phyloP scores from a whole-genome alignment of 2,888 invertebrate species.

The Criorhina ranunculi region DNA sequence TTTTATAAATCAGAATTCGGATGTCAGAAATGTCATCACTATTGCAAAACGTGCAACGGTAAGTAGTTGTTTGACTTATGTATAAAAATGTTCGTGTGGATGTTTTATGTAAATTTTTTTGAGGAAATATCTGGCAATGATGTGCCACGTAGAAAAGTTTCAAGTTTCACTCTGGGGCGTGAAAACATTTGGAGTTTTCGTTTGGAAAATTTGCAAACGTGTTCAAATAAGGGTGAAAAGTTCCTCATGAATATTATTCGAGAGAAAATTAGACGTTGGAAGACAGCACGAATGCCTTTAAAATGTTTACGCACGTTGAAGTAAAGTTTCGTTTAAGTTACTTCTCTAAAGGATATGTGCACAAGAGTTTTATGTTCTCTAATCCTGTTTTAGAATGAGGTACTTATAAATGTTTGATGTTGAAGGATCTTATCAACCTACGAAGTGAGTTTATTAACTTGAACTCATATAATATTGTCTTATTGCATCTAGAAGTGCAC shows the following conservation, averaged over 20 bases:
- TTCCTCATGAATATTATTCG: conserved; percentile 15
- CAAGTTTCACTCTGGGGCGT: background rate
- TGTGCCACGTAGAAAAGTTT: conserved; percentile 1
- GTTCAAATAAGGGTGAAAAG: conserved; percentile 11
- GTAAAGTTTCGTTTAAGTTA: background rate
- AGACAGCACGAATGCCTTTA: background rate
- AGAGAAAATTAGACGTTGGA: background rate
- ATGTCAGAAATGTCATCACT: conserved; percentile 95
- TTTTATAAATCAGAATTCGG: conserved; percentile 93
- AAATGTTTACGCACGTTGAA: conserved; percentile 5
- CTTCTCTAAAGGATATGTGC: background rate
- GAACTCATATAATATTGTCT: too few species aligned
- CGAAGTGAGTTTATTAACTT: too few species aligned
- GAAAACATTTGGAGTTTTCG: conserved; percentile 11
- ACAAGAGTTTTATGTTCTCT: too few species aligned
- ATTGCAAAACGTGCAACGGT: conserved; percentile 94
- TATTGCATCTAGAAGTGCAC: too few species aligned
- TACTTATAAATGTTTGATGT: too few species aligned
- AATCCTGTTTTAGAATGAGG: too few species aligned
- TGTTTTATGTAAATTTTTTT: conserved; percentile 28
- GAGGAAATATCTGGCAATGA: background rate
- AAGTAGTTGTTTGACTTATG: conserved; percentile 77
- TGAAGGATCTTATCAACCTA: too few species aligned
- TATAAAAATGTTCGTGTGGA: conserved; percentile 11
- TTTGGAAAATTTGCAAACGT: conserved; percentile 27